phyloP scores from a whole-genome alignment of 2,888 invertebrate species.

The Epinotia ramella region DNA sequence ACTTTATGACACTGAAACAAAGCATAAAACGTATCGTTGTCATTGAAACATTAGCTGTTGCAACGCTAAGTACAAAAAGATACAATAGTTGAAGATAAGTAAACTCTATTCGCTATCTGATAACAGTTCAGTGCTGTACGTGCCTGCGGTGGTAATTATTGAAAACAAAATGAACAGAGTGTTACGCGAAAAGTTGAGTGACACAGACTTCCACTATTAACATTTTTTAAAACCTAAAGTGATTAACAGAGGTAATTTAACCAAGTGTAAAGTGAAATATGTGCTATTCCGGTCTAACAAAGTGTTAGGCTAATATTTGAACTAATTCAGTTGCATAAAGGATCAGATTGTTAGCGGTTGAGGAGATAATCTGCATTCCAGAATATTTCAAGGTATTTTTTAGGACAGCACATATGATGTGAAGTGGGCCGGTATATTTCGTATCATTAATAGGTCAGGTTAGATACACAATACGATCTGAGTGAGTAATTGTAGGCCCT shows the following conservation, averaged over 20 bases:
- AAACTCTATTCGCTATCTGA: slow-evolving; percentile 42
- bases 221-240: background rate
- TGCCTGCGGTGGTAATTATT: slow-evolving; percentile 25
- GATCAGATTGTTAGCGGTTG: background rate
- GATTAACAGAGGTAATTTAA: background rate
- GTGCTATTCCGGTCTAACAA: background rate
- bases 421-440: background rate
- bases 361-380: background rate
- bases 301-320: background rate
- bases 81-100: slow-evolving; percentile 44
- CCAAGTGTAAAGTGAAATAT: background rate
- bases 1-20: background rate
- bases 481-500: background rate
- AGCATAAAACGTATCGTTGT: slow-evolving; percentile 20
- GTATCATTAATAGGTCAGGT: background rate
- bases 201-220: background rate
- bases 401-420: background rate
- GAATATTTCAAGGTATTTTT: background rate
- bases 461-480: background rate
- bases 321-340: background rate
- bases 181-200: slow-evolving; percentile 1
- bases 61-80: slow-evolving; percentile 43
- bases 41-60: slow-evolving; percentile 31
- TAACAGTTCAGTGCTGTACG: slow-evolving; percentile 31
- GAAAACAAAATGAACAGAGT: slow-evolving; percentile 26